phyloP scores from a whole-genome alignment of 2,113 vertebrate species.

The Tachycineta bicolor region DNA sequence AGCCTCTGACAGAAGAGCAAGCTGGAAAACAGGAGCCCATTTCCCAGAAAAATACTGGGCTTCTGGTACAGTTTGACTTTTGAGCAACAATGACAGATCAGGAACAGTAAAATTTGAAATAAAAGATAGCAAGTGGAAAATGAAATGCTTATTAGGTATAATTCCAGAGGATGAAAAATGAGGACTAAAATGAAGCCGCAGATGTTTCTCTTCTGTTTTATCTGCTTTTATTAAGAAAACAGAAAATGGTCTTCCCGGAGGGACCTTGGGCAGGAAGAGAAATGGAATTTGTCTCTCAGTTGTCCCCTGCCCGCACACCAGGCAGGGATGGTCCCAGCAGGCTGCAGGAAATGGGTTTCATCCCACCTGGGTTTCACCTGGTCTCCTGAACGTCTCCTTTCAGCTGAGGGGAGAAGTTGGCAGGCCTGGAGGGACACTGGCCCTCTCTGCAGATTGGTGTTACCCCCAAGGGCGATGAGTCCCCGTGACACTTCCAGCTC shows the following conservation, averaged over 20 bases:
- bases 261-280: background rate
- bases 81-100: background rate
- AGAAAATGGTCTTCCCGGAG: background rate
- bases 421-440: background rate
- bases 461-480: background rate
- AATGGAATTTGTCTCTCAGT: background rate
- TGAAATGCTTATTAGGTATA: constrained; percentile 22
- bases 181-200: background rate
- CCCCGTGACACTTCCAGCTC: background rate
- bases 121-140: background rate
- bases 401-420: background rate
- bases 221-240: background rate
- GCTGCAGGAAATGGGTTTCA: background rate
- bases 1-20: background rate
- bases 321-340: background rate
- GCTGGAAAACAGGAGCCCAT: background rate
- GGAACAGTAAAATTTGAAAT: background rate
- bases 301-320: background rate
- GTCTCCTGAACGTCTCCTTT: background rate
- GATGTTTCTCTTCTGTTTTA: background rate
- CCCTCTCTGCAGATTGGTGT: background rate
- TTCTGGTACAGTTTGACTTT: background rate
- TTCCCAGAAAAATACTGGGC: background rate
- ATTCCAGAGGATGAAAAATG: background rate
- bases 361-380: background rate